phyloP scores from a whole-genome alignment of 2,113 vertebrate species.

The Oryzias celebensis region DNA sequence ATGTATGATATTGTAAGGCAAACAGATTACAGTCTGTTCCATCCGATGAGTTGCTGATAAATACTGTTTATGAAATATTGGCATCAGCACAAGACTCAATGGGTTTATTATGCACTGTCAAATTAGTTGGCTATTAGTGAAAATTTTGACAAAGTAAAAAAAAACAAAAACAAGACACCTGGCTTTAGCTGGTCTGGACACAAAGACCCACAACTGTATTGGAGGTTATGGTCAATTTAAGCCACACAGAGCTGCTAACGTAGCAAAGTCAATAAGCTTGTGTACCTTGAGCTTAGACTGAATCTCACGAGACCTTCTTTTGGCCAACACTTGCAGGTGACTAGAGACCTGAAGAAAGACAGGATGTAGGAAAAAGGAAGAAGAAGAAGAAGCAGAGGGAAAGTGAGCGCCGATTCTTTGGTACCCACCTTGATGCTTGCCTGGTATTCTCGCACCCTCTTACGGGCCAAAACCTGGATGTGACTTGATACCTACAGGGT shows the following conservation, averaged over 20 bases:
- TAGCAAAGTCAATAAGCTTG: conserved; percentile 38
- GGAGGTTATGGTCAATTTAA: conserved; percentile 9
- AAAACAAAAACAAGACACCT: too few relatives aligned
- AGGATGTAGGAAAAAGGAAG: conserved; percentile 50
- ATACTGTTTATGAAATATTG: background rate
- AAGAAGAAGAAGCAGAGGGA: conserved; percentile 55
- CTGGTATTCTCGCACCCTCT: conserved; percentile 98
- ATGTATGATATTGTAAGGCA: too few relatives aligned
- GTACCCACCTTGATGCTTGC: conserved; percentile 96
- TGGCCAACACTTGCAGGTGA: conserved; percentile 98
- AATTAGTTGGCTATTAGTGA: background rate
- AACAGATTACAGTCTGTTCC: too few relatives aligned
- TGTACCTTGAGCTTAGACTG: conserved; percentile 96
- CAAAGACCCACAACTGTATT: background rate
- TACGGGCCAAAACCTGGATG: conserved; percentile 98
- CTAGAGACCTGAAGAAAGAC: conserved; percentile 91
- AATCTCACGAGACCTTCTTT: conserved; percentile 98
- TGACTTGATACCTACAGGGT: conserved; percentile 93
- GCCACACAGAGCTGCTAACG: conserved; percentile 44
- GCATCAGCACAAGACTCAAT: background rate
- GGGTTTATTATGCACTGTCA: background rate
- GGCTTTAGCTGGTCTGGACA: too few relatives aligned
- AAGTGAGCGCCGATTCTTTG: conserved; percentile 76
- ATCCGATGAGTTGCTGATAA: background rate
- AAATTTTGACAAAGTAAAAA: background rate